Evolutionary conservation across 2,888 invertebrate genomes (phyloP), one percentile per base, ranked within the genome.

Genomic region (Diaphora mendica): DNA sequence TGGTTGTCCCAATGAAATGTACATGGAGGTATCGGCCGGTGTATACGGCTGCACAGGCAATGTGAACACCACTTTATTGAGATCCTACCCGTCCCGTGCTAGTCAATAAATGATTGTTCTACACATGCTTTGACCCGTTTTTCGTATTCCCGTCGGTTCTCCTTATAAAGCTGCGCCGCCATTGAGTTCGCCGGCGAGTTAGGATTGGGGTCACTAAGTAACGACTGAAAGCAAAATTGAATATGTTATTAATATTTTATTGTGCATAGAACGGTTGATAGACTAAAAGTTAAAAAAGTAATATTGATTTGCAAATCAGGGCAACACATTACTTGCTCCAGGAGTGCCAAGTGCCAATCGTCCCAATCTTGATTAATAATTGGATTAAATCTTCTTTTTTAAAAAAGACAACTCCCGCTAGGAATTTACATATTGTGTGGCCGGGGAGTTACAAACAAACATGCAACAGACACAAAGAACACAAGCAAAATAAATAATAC

Each of bases 161-260:
- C 99, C 97, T 99, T 99, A 96, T 99, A 99, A 90, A 99, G 97
- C 96, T 99, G 99, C 86, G 99, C 99, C 91, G 99, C 99, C 97
- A 99, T 98, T 87, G 99, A 99, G 96, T 99, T 99, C 87, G 99
- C 99, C 90, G 99, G 99, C 87, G 99, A 99, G 96, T 99, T 99
- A 85, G 99, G 99, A 96, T 99, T 99, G 81, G 99, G 99, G 96
- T 99, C 99, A 97, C 99, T 99, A 96, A 99, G 97, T 96, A 99
- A 97, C 91, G 99, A 99, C 99, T 99, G 97, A 91, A 98, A 97
- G 15, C 30, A 44, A 62, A 42, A 62, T 62, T n/a, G 26, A 73
- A 69, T 26, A 64, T 13, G n/a, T 8, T 15, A 69, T 64, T 73
- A 55, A 44, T n/a, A n/a, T n/a, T 68, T 66, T 23, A 26, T 26